Percentiles rank a stretch among this genome's conserved stretches.
phyloP scores from a whole-genome alignment of 1,140 invertebrate genomes.

The Drosophila kanapiae region DNA sequence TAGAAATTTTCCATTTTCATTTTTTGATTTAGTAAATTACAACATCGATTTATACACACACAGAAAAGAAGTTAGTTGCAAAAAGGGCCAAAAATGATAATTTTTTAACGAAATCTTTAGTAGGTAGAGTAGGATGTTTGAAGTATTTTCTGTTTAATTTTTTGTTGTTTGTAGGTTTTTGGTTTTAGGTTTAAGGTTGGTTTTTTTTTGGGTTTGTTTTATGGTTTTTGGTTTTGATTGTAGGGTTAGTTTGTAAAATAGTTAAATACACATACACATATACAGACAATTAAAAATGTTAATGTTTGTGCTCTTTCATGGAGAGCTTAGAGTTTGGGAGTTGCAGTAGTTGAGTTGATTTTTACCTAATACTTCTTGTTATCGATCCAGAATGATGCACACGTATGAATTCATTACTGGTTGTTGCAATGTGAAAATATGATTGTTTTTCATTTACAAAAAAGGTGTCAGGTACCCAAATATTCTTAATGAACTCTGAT shows the following conservation, averaged over 20 bases:
- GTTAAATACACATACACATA: constrained; percentile 76
- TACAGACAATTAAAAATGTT: constrained; percentile 70
- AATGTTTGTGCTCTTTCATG: constrained; percentile 53
- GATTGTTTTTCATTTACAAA: constrained; percentile 99
- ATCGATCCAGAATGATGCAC: constrained; percentile 97
- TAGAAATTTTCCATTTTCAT: constrained; percentile 70
- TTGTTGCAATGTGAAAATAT: constrained; percentile 99
- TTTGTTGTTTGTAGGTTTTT: constrained; percentile 39
- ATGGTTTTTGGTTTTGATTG: constrained; percentile 32
- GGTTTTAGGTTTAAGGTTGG: constrained; percentile 26
- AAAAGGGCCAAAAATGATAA: constrained; percentile 68
- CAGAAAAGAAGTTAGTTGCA: constrained; percentile 78
- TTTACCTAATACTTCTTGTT: constrained; percentile 97
- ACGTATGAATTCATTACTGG: constrained; percentile 98
- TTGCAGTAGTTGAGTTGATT: constrained; percentile 68
- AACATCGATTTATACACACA: constrained; percentile 82
- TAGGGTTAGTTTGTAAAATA: constrained; percentile 52
- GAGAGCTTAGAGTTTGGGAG: constrained; percentile 53
- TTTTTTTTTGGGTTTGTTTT: constrained; percentile 33
- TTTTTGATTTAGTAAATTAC: constrained; percentile 73
- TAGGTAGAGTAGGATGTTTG: constrained; percentile 37
- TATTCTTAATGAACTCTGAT: constrained; percentile 98
- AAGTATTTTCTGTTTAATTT: constrained; percentile 34
- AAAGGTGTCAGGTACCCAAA: constrained; percentile 99
- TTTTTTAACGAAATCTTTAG: constrained; percentile 45